Evolutionary conservation across 2,888 invertebrate genomes (phyloP), one percentile per base, ranked within the genome.

Genomic region (Ormyrus labotus): DNA sequence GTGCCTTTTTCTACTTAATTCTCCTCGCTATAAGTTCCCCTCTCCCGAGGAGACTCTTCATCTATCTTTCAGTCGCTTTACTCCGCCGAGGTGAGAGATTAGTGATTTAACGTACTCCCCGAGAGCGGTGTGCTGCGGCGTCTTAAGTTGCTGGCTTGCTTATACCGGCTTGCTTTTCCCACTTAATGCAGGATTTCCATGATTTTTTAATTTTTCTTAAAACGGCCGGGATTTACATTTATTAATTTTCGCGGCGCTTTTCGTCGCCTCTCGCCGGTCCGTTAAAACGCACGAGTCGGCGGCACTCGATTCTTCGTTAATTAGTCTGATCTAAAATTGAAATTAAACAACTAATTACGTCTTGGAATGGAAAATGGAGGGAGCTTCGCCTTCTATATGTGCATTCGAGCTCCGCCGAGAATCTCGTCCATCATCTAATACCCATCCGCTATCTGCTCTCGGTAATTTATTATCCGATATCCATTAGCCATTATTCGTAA

Each of bases 381-480:
- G 34, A 3, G 0, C 2, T 2, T 34, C 34, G 19, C 19, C 19
- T 19, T 19, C 19, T 19, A 19, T 19, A 19, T 34, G 3, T 34
- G 3, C 34, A 4, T 34, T 34, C 34, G 34, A 34, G 34, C 4
- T 34, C 34, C 34, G 34, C 4, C 34, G 34, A 34, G 34, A 34
- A 34, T 64, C 13, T 50, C 60, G n/a, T 51, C 53, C 3, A 6
- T 55, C 76, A 69, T 77, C 69, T 77, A 77, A 34, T 34, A 34
- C 34, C 63, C 63, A 70, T 70, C 70, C 57, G 70, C 57, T 64
- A 70, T 77, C 70, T 58, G 45, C 47, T 58, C 9, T 65, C 6
- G 47, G 76, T 72, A 69, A 77, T 78, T 74, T 74, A 77, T 81
- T 78, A 78, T 78, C 71, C 81, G 64, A 69, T 60, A 81, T 74